Evolutionary conservation across 2,888 invertebrate species (phyloP), one percentile per base, ranked within the genome.

Genomic region (Melikaiella ostensackeni): DNA sequence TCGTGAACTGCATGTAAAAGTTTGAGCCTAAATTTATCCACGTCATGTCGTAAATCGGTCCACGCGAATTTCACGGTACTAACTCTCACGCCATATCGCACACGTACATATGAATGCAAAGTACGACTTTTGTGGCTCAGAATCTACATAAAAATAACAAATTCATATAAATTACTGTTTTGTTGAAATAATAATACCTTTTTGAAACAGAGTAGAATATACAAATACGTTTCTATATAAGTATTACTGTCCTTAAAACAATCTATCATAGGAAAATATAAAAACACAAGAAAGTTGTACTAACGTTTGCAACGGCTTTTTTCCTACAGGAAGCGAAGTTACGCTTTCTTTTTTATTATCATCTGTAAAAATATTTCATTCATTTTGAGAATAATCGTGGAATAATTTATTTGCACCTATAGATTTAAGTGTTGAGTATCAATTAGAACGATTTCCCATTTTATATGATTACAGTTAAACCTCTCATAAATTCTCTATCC

Each of bases 11-110:
- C 27, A 24, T 24, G 24, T 57, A 13, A 57, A 57, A 57, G 24
- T 57, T 57, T 57, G 24, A 57, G 4, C 57, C 57, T 57, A 57
- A 57, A 57, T 57, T 57, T 24, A 24, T 21, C 57, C 57, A 57
- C 24, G 13, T 24, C 57, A 57, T 57, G 57, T 1, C 57, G 21
- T 57, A 57, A 57, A 57, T 57, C 24, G 57, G 57, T 57, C 57
- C 4, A 57, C 21, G 4, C 24, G 24, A 57, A 57, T 57, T 57
- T 57, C 21, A 55, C 21, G 55, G 55, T 50, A 55, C n/a, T 55
- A 55, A 21, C 21, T 55, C 57, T 57, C 24, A 24, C 57, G 24
- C 24, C 57, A 57, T 57, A 57, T 24, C 24, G 57, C 11, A 13
- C 24, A 13, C 13, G 24, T 57, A 57, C 13, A 57, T 21, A 57